Evolutionary conservation across 2,113 vertebrate species (phyloP).

Genomic region (Phrynocephalus versicolor): DNA sequence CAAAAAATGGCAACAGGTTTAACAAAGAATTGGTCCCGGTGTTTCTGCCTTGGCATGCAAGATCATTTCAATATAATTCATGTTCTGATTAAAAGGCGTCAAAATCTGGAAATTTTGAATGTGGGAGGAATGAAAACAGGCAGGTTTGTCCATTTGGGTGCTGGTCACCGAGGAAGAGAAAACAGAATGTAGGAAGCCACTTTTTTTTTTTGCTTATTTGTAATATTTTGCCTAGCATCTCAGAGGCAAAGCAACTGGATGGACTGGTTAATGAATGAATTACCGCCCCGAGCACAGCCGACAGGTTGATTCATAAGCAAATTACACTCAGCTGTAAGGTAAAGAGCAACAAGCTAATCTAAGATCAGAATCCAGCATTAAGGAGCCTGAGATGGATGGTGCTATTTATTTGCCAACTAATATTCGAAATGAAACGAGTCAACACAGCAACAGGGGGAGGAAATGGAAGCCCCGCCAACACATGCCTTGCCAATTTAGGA

Average conservation of each 20-base stretch:
- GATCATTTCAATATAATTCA: too few relatives aligned
- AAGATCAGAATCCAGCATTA: conserved; percentile 44
- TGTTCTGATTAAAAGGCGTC: too few relatives aligned
- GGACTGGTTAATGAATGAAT: conserved; percentile 35
- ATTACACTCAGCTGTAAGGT: conserved; percentile 42
- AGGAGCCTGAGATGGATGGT: conserved; percentile 10
- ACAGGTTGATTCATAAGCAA: conserved; percentile 60
- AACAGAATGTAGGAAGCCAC: not conserved
- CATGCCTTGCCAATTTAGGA: not conserved
- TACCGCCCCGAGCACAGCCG: conserved; percentile 16
- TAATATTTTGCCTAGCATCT: not conserved
- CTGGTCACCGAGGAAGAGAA: not conserved
- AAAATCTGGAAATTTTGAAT: too few relatives aligned
- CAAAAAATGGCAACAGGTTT: too few relatives aligned
- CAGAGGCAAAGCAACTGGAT: conserved; percentile 25
- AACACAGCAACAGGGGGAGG: not conserved
- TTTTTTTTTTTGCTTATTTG: not conserved
- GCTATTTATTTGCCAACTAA: not conserved
- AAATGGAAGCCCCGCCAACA: accelerated
- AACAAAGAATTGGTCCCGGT: too few relatives aligned
- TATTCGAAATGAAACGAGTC: not conserved
- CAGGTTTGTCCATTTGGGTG: too few relatives aligned
- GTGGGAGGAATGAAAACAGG: not conserved
- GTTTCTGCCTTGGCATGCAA: too few relatives aligned
- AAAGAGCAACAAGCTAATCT: conserved; percentile 61